A percentile compares a stretch with the other conserved stretches of the same genome.
These are phyloP conservation scores for Montipora capricornis DNA, from an alignment of 64 coral and sea anemone species.

Conservation along the genomic window DNA sequence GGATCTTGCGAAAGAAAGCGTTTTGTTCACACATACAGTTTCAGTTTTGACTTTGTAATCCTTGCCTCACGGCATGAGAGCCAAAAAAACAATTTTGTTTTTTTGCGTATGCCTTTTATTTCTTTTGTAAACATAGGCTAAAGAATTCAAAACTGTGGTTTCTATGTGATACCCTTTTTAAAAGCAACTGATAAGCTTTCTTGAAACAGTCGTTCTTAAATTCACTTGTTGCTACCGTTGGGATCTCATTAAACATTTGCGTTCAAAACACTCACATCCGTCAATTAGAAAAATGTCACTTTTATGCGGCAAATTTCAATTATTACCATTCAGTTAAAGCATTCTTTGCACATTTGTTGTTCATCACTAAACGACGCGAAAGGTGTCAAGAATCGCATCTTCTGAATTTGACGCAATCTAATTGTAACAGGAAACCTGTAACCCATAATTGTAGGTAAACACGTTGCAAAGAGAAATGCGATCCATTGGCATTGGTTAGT, in stretches of 20 bases:
- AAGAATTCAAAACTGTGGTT: not conserved
- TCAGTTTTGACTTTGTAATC: not conserved
- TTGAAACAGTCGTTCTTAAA: no score
- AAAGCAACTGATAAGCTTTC: not conserved
- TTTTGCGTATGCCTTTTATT: not conserved
- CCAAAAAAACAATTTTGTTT: not conserved
- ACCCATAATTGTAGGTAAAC: not conserved
- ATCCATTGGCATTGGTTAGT: not conserved
- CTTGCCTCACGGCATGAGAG: not conserved
- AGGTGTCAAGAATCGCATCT: no score
- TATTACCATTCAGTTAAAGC: no score
- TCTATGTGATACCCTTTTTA: not conserved
- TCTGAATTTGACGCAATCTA: no score
- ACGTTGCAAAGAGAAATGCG: not conserved
- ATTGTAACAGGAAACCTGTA: conserved; percentile 27
- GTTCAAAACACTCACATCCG: not conserved
- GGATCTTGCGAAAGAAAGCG: not conserved
- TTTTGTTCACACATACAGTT: no score
- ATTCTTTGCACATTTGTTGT: no score
- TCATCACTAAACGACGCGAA: no score
- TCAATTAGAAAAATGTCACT: no score
- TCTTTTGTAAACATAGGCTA: not conserved
- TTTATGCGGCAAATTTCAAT: no score
- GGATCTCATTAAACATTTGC: not conserved
- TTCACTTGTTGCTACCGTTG: not conserved